Conservation (phyloP, 2,888 invertebrate species). For the Strigamia crassipes region DNA sequence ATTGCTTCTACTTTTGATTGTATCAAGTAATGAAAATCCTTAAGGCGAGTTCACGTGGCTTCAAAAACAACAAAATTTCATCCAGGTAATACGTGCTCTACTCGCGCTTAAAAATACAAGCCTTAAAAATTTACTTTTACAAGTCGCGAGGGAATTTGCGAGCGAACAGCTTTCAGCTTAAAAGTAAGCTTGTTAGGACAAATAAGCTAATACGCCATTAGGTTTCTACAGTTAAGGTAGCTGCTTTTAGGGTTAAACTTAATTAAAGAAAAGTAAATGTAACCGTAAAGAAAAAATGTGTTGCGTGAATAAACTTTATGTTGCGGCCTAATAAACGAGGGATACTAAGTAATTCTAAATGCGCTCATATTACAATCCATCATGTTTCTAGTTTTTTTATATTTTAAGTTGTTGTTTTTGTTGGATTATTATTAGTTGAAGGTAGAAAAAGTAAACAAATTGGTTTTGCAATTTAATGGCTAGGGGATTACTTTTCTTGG, state of each 20-base stretch:
- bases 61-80: constrained; percentile 6
- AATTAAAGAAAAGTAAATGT: no score
- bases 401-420: no score
- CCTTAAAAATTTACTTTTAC: background rate
- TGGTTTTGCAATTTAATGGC: no score
- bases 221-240: background rate
- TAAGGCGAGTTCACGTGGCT: background rate
- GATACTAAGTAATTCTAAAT: no score
- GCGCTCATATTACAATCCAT: no score
- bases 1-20: constrained; percentile 21
- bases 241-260: no score
- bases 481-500: background rate
- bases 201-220: background rate
- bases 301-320: no score
- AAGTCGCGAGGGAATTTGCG: background rate
- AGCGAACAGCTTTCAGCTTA: background rate
- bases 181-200: background rate
- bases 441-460: no score
- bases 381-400: no score
- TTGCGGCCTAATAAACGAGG: no score
- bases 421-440: no score
- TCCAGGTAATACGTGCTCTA: background rate
- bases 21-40: constrained; percentile 6
- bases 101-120: background rate
- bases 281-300: no score